Percentiles rank a stretch among this genome's conserved stretches.
Conservation (phyloP, 2,797 vertebrate genomes). For the Pangasius larnaudii region DNA sequence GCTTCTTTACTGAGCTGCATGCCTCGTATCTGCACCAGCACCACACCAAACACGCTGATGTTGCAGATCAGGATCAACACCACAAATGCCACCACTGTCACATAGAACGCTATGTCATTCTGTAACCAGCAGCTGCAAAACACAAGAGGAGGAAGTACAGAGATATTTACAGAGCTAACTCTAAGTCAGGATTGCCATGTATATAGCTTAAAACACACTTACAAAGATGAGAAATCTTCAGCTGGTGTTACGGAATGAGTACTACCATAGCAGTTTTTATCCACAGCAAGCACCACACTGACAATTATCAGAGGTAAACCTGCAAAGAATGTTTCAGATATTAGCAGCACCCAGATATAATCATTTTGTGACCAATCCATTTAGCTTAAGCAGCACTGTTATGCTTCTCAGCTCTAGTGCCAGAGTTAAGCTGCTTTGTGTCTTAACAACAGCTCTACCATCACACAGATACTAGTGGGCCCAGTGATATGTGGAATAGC, state of each 20-base stretch:
- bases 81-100: slow-evolving; percentile 81
- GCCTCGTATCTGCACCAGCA: slow-evolving; percentile 82
- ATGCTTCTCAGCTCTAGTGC: no score
- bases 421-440: neutral
- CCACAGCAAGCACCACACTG: slow-evolving; percentile 74
- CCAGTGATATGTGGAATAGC: neutral
- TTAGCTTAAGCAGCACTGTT: neutral
- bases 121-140: slow-evolving; percentile 80
- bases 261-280: slow-evolving; percentile 80
- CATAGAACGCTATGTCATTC: slow-evolving; percentile 74
- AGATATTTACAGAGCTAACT: neutral
- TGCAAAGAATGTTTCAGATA: slow-evolving; percentile 51
- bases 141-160: neutral
- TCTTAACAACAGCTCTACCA: neutral
- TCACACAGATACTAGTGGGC: neutral
- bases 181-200: neutral
- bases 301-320: slow-evolving; percentile 78
- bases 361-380: neutral
- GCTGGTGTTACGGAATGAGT: neutral
- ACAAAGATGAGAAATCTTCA: slow-evolving; percentile 73
- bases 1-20: slow-evolving; percentile 71
- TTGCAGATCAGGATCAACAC: slow-evolving; percentile 83
- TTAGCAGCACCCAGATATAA: slow-evolving; percentile 4
- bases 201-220: slow-evolving; percentile 67
- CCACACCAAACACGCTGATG: slow-evolving; percentile 78